Base-by-base conservation (phyloP, 1,140 invertebrate species). In the Microplitis demolitor region DNA sequence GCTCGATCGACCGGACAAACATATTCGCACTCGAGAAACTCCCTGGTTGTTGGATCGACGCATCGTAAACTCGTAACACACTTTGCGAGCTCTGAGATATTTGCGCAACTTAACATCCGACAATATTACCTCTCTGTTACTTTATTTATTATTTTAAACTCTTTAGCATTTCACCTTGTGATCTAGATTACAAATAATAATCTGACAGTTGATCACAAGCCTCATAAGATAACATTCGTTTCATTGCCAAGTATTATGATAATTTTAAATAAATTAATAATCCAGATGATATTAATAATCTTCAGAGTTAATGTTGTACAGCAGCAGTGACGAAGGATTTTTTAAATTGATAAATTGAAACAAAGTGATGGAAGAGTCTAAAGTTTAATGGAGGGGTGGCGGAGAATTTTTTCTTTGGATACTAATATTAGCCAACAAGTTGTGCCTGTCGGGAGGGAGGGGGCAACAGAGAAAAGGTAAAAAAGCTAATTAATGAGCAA, bases 11-110 rank as follows among this genome's bases (percentile, higher is more conserved):
- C 24, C n/a, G n/a, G 8, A 60, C 34, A 71, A 71, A 71, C 62
- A 71, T 66, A 66, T 66, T 66, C 62, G 39, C 62, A 35, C 62
- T 34, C 62, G 60, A 50, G n/a, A 35, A 64, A 45, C 62, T 50
- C 37, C 62, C n/a, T 24, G 62, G 9, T 24, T 60, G 34, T 60
- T 24, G 35, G 37, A 69, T 16, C 16, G 33, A 69, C 37, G 34
- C 33, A 3, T 45, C 54, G 67, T 60, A 64, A 64, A 64, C 62
- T 64, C 14, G 62, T 35, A 37, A 16, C 51, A 66, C 13, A 69
- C 67, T 45, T 35, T 60, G 39, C 0, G 13, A 37, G 60, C 5
- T 31, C 13, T n/a, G 14, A 64, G 37, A 50, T 24, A 50, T 64
- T 64, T 64, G 39, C 62, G 62, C 62, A 64, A 64, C 37, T 50